phyloP scores from a whole-genome alignment of 2,113 vertebrate species.

The Falcunculus frontatus region DNA sequence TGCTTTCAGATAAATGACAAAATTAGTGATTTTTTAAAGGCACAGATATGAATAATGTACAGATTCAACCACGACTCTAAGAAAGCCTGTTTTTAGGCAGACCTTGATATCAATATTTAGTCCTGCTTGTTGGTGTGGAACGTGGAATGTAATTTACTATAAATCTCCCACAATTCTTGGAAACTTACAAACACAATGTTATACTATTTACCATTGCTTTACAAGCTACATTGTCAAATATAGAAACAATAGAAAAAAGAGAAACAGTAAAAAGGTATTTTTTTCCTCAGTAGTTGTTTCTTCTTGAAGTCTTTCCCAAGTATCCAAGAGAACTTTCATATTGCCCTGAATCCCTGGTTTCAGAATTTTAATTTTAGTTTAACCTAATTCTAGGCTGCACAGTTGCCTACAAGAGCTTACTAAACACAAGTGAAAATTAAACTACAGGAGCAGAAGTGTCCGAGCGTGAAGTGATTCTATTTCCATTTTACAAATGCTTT shows the following conservation, averaged over 20 bases:
- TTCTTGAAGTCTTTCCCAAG: neutral
- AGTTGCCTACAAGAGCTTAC: neutral
- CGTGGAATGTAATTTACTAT: neutral
- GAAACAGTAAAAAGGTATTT: neutral
- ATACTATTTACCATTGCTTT: neutral
- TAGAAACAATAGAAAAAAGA: neutral
- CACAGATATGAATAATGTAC: neutral
- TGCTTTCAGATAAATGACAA: neutral
- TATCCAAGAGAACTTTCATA: neutral
- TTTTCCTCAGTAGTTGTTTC: neutral
- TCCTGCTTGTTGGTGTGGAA: neutral
- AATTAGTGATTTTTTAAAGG: neutral
- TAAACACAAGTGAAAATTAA: neutral
- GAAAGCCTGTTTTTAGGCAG: neutral
- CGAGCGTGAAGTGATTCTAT: neutral
- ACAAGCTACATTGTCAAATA: neutral
- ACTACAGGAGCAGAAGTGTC: neutral
- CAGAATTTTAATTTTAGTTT: neutral
- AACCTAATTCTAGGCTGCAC: neutral
- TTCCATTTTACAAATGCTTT: neutral
- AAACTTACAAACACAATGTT: neutral
- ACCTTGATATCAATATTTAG: neutral
- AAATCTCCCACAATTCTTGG: neutral
- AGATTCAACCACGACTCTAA: neutral
- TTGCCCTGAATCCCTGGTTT: neutral